Evolutionary conservation across 2,888 invertebrate genomes (phyloP).

Genomic region (Oegoconia quadripuncta): DNA sequence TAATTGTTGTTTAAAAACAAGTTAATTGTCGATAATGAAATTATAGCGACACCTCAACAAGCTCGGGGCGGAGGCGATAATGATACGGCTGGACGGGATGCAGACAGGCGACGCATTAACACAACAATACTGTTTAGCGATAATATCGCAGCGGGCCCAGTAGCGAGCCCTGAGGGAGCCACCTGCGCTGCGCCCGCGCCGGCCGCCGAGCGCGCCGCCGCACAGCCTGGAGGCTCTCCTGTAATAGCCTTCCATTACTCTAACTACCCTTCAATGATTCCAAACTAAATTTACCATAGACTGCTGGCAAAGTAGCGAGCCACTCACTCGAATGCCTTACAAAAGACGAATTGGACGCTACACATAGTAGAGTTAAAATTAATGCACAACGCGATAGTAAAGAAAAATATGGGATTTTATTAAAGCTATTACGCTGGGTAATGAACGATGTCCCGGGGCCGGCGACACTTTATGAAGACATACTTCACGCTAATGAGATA

Average conservation of each 20-base stretch:
- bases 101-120: conserved; percentile 30
- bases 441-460: conserved; percentile 67
- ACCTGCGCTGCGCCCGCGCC: conserved; percentile 19
- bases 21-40: neutral
- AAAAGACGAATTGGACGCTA: conserved; percentile 30
- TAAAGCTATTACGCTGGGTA: conserved; percentile 59
- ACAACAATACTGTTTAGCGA: conserved; percentile 34
- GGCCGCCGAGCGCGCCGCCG: conserved; percentile 4
- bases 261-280: neutral
- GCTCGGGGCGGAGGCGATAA: neutral
- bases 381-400: conserved; percentile 1
- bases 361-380: neutral
- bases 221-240: conserved; percentile 43
- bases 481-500: conserved; percentile 70
- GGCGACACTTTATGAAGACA: conserved; percentile 70
- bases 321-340: neutral
- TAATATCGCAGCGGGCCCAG: conserved; percentile 47
- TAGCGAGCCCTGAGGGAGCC: conserved; percentile 46
- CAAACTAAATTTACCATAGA: conserved; percentile 23
- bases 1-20: neutral
- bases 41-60: neutral
- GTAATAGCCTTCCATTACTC: conserved; percentile 38
- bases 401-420: conserved; percentile 55
- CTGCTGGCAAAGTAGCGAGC: conserved; percentile 15
- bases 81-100: conserved; percentile 22